phyloP scores from a whole-genome alignment of 2,113 vertebrate genomes.

The cattle (Bos taurus) region DNA sequence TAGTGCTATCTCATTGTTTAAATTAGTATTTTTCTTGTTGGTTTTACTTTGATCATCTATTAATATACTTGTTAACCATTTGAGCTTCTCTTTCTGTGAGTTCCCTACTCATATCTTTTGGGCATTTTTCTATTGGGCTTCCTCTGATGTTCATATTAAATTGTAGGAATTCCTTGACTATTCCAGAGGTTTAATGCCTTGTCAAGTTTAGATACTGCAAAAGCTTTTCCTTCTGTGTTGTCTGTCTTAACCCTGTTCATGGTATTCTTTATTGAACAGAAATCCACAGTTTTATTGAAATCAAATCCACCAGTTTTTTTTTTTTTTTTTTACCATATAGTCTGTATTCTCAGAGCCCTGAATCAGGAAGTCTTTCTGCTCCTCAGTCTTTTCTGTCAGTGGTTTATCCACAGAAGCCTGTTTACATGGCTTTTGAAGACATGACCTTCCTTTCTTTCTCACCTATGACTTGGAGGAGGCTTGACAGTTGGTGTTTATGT shows the following conservation, averaged over 20 bases:
- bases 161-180: neutral
- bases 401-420: neutral
- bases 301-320: neutral
- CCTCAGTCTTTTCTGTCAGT: neutral
- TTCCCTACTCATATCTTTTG: neutral
- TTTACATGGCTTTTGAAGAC: neutral
- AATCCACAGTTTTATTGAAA: neutral
- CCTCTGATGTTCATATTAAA: neutral
- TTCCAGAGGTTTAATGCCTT: constrained; percentile 1
- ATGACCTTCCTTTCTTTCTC: neutral
- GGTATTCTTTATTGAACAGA: neutral
- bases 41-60: neutral
- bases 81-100: neutral
- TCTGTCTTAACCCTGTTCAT: neutral
- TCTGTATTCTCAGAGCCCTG: neutral
- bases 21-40: neutral
- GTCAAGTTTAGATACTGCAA: neutral
- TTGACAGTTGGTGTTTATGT: neutral
- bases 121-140: neutral
- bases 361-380: neutral
- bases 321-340: neutral
- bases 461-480: neutral
- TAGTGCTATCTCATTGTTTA: neutral
- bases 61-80: neutral
- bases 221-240: neutral